Evolutionary conservation across 2,113 vertebrate species (phyloP).

Genomic region (Raja brachyura): DNA sequence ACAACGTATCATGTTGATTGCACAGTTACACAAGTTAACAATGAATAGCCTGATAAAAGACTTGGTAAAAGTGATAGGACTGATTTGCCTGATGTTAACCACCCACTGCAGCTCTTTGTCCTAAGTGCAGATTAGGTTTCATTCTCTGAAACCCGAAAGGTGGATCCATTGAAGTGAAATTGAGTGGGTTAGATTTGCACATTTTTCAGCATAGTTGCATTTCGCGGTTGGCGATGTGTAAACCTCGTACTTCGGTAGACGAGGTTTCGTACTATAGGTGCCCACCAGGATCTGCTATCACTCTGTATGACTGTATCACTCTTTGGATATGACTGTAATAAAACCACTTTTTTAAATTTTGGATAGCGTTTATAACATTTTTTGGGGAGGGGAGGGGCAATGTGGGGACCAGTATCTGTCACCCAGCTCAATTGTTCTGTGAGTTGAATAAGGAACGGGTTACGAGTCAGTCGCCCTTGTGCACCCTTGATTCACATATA

Average conservation of each 20-base stretch:
- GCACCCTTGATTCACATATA: no score
- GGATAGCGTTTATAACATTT: neutral
- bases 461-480: no score
- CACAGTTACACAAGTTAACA: neutral
- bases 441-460: no score
- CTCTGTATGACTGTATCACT: no score
- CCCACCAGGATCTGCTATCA: neutral
- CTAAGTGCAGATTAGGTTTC: conserved; percentile 4
- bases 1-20: neutral
- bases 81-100: conserved; percentile 18
- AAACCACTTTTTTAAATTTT: neutral
- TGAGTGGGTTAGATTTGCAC: neutral
- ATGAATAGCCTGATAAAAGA: neutral
- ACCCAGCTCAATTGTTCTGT: no score
- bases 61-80: neutral
- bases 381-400: no score
- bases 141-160: neutral
- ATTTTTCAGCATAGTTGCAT: neutral
- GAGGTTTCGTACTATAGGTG: neutral
- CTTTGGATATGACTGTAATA: neutral
- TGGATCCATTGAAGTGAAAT: neutral
- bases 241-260: neutral
- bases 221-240: neutral
- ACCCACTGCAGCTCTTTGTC: neutral
- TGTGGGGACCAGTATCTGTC: no score